These are phyloP conservation scores for Xiphophorus couchianus DNA, from an alignment of 2,113 vertebrate genomes.

Conservation along the genomic window DNA sequence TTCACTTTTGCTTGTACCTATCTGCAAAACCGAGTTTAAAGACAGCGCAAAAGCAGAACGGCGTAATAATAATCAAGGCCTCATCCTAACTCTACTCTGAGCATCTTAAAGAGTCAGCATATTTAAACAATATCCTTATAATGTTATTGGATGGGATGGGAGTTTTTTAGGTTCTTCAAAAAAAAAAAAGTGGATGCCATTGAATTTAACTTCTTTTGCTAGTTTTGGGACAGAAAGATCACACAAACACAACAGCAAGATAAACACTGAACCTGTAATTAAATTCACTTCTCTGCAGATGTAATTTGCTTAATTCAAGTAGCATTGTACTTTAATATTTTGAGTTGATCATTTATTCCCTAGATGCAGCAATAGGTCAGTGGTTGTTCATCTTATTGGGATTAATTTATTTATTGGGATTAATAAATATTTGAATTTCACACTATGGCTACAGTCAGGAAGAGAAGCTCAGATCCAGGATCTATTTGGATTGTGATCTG, in stretches of 20 bases:
- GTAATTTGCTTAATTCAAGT: not conserved
- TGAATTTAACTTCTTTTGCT: not conserved
- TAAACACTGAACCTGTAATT: not conserved
- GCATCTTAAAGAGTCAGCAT: constrained; percentile 17
- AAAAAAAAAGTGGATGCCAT: not conserved
- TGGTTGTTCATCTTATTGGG: not conserved
- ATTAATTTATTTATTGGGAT: not conserved
- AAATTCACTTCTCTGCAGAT: not conserved
- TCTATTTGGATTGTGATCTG: too few species aligned
- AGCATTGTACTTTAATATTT: not conserved
- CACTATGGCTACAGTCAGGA: not conserved
- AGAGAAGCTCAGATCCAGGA: not conserved
- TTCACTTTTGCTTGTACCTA: not conserved
- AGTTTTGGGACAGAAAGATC: constrained; percentile 4
- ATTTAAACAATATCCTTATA: constrained; percentile 27
- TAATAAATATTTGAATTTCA: constrained; percentile 7
- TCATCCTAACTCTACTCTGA: not conserved
- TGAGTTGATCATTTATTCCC: not conserved
- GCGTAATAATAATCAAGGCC: constrained; percentile 7
- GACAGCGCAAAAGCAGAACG: constrained; percentile 4
- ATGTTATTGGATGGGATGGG: not conserved
- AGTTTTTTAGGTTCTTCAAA: constrained; percentile 7
- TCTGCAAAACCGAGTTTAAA: constrained; percentile 3
- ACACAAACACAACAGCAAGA: constrained; percentile 8
- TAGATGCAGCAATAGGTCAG: not conserved